Conservation (phyloP, 2,113 vertebrate species). For the Salvelinus fontinalis region DNA sequence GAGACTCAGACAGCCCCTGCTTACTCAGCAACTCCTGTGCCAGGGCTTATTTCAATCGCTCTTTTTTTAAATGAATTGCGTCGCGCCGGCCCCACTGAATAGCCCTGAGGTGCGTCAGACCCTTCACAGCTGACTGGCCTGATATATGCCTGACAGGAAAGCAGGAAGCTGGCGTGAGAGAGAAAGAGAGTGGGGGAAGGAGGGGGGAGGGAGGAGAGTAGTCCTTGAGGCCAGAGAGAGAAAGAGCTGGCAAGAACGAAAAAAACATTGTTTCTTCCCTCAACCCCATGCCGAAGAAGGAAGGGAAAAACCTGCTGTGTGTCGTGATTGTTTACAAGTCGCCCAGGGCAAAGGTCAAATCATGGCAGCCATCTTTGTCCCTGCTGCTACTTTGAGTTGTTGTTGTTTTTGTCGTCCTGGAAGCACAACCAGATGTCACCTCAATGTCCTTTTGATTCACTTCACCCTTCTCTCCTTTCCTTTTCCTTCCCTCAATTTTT, state of each 20-base stretch:
- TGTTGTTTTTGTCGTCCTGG: conserved; percentile 6
- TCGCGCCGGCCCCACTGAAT: conserved; percentile 60
- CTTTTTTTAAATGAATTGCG: conserved; percentile 54
- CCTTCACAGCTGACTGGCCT: conserved; percentile 69
- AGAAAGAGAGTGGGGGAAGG: conserved; percentile 12
- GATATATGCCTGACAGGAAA: conserved; percentile 69
- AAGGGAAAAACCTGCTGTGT: neutral
- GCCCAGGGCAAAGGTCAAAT: conserved; percentile 23
- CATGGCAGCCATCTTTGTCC: neutral
- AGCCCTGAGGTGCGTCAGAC: conserved; percentile 69
- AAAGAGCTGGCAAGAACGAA: conserved; percentile 4
- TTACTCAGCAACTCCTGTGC: conserved; percentile 51
- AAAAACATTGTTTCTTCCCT: conserved; percentile 15
- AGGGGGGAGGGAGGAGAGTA: neutral
- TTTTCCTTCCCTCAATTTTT: neutral
- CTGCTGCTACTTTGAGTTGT: neutral
- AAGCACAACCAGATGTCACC: conserved; percentile 35
- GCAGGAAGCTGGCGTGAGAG: conserved; percentile 67
- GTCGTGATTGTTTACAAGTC: conserved; percentile 17
- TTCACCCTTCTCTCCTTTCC: neutral
- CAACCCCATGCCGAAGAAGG: neutral
- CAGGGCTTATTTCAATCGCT: conserved; percentile 57
- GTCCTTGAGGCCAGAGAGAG: conserved; percentile 6
- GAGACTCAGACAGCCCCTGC: conserved; percentile 12
- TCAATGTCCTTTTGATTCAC: conserved; percentile 12